Conservation (phyloP, 2,113 vertebrate species). For the Ciconia stormi region DNA sequence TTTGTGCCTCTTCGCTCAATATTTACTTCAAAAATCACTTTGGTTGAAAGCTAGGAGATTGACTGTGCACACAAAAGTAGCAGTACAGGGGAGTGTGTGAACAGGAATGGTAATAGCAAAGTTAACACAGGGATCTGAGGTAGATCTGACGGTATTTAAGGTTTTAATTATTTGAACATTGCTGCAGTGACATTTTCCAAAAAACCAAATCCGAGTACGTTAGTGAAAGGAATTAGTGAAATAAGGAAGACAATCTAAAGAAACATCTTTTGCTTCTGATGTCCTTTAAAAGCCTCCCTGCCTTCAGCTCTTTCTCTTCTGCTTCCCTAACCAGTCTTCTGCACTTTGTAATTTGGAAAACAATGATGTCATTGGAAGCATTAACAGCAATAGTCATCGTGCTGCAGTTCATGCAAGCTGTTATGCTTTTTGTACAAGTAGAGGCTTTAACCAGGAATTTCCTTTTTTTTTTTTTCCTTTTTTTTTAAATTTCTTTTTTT, state of each 20-base stretch:
- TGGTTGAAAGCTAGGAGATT: background rate
- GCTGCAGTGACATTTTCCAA: background rate
- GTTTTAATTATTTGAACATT: background rate
- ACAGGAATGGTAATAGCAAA: background rate
- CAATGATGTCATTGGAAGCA: slow-evolving; percentile 57
- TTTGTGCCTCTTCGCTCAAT: background rate
- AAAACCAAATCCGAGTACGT: background rate
- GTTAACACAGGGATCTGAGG: background rate
- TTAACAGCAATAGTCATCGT: slow-evolving; percentile 11
- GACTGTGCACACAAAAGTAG: background rate
- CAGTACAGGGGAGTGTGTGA: background rate
- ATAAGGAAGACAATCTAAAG: background rate
- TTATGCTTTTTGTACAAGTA: background rate
- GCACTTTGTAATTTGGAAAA: slow-evolving; percentile 44
- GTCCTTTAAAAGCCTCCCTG: background rate
- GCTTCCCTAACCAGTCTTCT: background rate
- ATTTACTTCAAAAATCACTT: background rate
- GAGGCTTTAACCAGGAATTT: slow-evolving; percentile 26
- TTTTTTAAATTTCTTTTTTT: too few species aligned
- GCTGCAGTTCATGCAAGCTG: slow-evolving; percentile 32
- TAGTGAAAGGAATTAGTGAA: background rate
- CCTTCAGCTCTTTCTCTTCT: background rate
- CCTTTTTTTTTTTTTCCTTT: background rate
- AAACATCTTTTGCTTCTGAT: background rate
- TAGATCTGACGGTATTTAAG: background rate